Percentiles rank a stretch among this genome's conserved stretches.
phyloP scores from a whole-genome alignment of 1,140 invertebrate species.

The Drosophila murphyi region DNA sequence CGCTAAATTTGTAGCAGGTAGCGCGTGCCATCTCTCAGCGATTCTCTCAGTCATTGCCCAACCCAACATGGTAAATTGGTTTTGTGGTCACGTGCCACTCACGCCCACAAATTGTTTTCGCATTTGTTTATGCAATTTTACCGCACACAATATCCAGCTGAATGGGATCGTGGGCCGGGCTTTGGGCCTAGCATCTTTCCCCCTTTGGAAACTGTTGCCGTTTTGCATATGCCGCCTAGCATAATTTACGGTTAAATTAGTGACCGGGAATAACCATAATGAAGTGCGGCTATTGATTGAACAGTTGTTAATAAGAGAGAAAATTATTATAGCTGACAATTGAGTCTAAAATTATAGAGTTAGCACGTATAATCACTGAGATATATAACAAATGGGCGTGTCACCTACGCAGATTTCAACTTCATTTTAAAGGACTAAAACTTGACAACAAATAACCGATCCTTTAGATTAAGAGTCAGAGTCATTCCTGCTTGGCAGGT shows the following conservation, averaged over 20 bases:
- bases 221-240: slow-evolving; percentile 62
- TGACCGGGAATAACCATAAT: slow-evolving; percentile 34
- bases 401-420: no score
- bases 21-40: slow-evolving; percentile 38
- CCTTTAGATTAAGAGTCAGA: no score
- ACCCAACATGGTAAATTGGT: slow-evolving; percentile 68
- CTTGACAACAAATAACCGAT: no score
- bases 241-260: slow-evolving; percentile 64
- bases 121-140: slow-evolving; percentile 81
- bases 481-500: no score
- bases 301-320: slow-evolving; percentile 19
- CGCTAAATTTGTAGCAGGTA: slow-evolving; percentile 13
- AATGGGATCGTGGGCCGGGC: slow-evolving; percentile 27
- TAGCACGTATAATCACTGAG: not conserved
- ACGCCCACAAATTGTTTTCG: slow-evolving; percentile 81
- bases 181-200: not conserved
- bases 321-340: slow-evolving; percentile 7
- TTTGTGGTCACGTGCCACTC: slow-evolving; percentile 80
- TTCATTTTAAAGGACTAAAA: no score
- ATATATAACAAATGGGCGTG: not conserved
- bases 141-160: slow-evolving; percentile 40
- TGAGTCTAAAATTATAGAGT: not conserved
- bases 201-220: slow-evolving; percentile 45
- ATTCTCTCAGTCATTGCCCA: slow-evolving; percentile 26
- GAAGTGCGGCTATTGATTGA: slow-evolving; percentile 31